Evolutionary conservation across 2,113 vertebrate species (phyloP), one percentile per base, ranked within the genome.

Genomic region (Podarcis cretensis): DNA sequence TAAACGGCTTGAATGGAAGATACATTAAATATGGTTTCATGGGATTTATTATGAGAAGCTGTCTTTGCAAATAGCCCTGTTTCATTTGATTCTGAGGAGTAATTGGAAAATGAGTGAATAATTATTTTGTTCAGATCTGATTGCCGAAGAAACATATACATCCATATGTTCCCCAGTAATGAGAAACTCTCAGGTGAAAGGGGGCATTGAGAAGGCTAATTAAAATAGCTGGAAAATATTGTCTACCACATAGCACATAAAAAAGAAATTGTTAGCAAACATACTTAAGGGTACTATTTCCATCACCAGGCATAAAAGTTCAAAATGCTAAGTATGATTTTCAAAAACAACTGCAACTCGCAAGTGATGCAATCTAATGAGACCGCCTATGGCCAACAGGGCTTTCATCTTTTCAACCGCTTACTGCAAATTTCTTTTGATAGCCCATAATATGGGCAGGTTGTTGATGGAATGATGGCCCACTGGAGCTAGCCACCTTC

Each of bases 191-290:
- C 94, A 81, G 91, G 95, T 95, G 94, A 95, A 97, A 89, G 90
- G 90, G 95, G 93, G 95, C 94, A 95, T 96, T 97, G 97, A 97
- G 98, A 96, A 98, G 95, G 97, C 95, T 96, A 97, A 97, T 96
- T 95, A 96, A 93, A 95, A 97, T 96, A 97, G 90, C 95, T 96
- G 90, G 91, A 97, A 95, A 96, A 96, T 96, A 94, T 96, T 96
- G 96, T 97, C 96, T 96, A 96, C 82, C 83, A 95, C 94, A 96
- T 95, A 94, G 93, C 95, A 95, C 93, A 96, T 37, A 32, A 37
- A 8, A 18, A 63, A 54, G 48, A 54, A 54, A 10, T 93, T 95
- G 92, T 91, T 95, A 96, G 95, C 93, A 95, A 96, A 92, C 93
- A 94, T 94, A 87, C 91, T 92, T 94, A 95, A 96, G 92, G 94